Evolutionary conservation across 1,140 invertebrate species (phyloP).

Genomic region (Lethrus apterus): DNA sequence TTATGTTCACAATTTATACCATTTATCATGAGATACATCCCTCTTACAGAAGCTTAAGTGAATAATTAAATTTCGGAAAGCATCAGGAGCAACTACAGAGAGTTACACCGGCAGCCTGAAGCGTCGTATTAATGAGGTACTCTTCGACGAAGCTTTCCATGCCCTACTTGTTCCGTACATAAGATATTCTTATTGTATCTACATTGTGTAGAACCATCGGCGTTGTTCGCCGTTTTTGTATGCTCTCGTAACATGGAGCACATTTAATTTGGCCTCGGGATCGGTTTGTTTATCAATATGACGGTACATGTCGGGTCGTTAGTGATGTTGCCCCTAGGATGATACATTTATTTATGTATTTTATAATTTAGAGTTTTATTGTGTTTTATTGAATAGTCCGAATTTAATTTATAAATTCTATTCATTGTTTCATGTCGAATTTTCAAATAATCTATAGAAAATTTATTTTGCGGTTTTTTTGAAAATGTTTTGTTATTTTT

Average conservation of each 20-base stretch:
- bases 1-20: too few species aligned
- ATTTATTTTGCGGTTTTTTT: too few species aligned
- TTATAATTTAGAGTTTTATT: too few species aligned
- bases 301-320: conserved; percentile 9
- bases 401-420: too few species aligned
- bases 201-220: conserved; percentile 32
- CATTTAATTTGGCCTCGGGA: conserved; percentile 28
- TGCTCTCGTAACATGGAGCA: conserved; percentile 23
- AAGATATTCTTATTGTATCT: conserved; percentile 35
- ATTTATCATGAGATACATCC: too few species aligned
- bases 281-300: conserved; percentile 12
- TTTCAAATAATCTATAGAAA: too few species aligned
- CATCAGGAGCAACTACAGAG: conserved; percentile 7
- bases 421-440: too few species aligned
- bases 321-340: conserved; percentile 12
- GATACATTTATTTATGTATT: conserved; percentile 12
- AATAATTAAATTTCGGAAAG: conserved; percentile 23
- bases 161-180: conserved; percentile 26
- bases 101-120: conserved; percentile 14
- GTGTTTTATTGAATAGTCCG: too few species aligned
- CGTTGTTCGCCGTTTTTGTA: conserved; percentile 26
- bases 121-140: conserved; percentile 31
- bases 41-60: conserved; percentile 22
- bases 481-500: too few species aligned
- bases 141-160: conserved; percentile 24